Base-by-base conservation (phyloP, 2,113 vertebrate species). In the Notothenia coriiceps region DNA sequence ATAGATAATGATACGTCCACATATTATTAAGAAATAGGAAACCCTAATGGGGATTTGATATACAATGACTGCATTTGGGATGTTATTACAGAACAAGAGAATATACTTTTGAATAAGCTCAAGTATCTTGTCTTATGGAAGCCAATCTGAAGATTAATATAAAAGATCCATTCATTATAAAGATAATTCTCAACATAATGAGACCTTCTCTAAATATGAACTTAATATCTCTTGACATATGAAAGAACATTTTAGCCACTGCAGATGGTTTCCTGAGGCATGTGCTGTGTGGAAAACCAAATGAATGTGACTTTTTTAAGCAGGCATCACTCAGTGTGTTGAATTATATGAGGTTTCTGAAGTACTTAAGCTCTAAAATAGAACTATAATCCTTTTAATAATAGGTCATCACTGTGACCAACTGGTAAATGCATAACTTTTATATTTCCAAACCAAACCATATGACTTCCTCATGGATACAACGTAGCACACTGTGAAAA, bases 181-280 rank as follows among this genome's bases (percentile, higher is more conserved):
- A 6, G 5, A 40, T 40, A 40, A 40, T 40, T 40, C 35, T 40
- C 35, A 40, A 7, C 35, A 40, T 29, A 4, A 29, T 40, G 35
- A 40, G 5, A 40, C 7, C 35, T 7, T 1, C 5, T 6, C 35
- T 40, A 40, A 40, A 40, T 40, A 40, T 40, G 1, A 40, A 40
- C 35, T 29, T 29, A 29, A 29, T 29, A 29, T 29, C 29, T 29
- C 79, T 81, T 81, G 72, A 85, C 70, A 71, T 74, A 70, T 43
- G 70, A 82, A 79, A 47, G 15, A 47, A 22, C 14, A 29, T 33
- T 60, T 74, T 59, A 80, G 50, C 29, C 18, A 50, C 51, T 82
- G 44, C 40, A 46, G 6, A 51, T 70, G 59, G 18, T 29, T 57
- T 79, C 43, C 6, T 15, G 56, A 54, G 60, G 10, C 15, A 64